These are phyloP conservation scores for Merops nubicus DNA, from an alignment of 2,113 vertebrate species.

Conservation along the genomic window DNA sequence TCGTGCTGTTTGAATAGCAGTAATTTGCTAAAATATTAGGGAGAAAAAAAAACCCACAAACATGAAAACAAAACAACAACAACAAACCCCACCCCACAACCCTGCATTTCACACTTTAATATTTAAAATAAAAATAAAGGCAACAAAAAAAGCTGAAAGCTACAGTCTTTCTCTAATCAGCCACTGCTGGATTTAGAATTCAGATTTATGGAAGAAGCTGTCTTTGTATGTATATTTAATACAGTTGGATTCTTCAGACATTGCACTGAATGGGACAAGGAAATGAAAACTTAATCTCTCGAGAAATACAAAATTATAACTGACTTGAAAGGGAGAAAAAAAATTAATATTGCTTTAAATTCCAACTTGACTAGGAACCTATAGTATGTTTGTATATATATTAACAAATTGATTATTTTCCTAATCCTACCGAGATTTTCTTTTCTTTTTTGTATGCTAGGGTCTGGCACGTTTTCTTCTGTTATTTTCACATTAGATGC, in stretches of 20 bases:
- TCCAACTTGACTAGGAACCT: not conserved
- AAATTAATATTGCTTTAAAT: not conserved
- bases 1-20: too few relatives aligned
- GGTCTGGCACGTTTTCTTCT: not conserved
- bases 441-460: not conserved
- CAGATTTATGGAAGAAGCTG: not conserved
- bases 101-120: not conserved
- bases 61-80: not conserved
- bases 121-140: not conserved
- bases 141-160: not conserved
- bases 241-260: not conserved
- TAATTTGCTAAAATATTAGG: not conserved
- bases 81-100: not conserved
- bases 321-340: not conserved
- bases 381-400: not conserved
- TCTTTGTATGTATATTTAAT: not conserved
- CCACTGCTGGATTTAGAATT: not conserved
- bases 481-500: not conserved
- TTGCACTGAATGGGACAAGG: not conserved
- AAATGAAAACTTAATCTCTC: not conserved
- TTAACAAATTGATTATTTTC: not conserved
- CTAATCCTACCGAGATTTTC: not conserved
- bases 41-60: not conserved
- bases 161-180: not conserved
- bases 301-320: not conserved